A percentile compares a stretch with the other conserved stretches of the same genome.
Conservation (phyloP, 1,140 invertebrate genomes). For the Reticulitermes speratus region DNA sequence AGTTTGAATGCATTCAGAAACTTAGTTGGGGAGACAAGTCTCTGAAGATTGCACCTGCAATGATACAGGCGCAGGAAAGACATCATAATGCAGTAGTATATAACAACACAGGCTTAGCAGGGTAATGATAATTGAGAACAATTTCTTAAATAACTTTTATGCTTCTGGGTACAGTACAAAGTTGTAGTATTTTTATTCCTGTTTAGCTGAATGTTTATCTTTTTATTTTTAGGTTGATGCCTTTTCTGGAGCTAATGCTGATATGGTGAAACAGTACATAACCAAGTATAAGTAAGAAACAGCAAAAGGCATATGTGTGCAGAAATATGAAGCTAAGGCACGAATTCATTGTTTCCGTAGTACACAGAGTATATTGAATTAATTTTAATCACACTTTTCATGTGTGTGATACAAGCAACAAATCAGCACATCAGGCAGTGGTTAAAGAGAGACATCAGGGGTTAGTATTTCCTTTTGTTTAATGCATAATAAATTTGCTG, state of each 20-base stretch:
- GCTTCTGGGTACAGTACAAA: too few species aligned
- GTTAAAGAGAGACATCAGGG: neutral
- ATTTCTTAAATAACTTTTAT: too few species aligned
- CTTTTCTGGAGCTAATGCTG: conserved; percentile 78
- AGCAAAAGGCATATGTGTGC: neutral
- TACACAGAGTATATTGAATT: neutral
- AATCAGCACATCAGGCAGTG: neutral
- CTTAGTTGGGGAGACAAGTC: too few species aligned
- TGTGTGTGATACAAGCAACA: neutral
- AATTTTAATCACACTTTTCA: neutral
- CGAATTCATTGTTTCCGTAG: neutral
- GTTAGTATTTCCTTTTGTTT: neutral
- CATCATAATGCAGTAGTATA: too few species aligned
- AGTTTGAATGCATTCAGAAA: too few species aligned
- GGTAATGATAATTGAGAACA: too few species aligned
- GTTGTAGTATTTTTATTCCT: too few species aligned
- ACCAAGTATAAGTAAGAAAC: conserved; percentile 54
- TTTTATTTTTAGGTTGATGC: conserved; percentile 53
- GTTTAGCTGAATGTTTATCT: too few species aligned
- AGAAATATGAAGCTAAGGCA: neutral
- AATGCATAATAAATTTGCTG: neutral
- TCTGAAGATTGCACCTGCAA: too few species aligned
- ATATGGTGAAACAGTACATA: conserved; percentile 67
- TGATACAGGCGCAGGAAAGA: too few species aligned
- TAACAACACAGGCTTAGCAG: too few species aligned